These are phyloP conservation scores for Grapholita molesta DNA, from an alignment of 1,140 invertebrate genomes.

Conservation along the genomic window DNA sequence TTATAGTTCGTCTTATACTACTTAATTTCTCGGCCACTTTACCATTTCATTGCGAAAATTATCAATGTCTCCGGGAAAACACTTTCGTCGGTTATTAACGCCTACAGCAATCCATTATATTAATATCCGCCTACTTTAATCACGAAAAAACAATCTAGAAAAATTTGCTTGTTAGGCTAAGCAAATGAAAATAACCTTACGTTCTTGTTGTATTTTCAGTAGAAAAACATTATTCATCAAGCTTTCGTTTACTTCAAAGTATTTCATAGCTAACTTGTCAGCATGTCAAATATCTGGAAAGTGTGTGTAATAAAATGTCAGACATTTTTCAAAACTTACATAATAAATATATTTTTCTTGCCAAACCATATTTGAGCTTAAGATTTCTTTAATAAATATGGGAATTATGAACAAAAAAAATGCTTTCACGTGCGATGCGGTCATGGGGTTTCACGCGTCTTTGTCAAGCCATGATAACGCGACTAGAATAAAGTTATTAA, in stretches of 20 bases:
- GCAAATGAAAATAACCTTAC: background rate
- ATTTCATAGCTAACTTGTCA: background rate
- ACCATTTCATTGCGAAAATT: background rate
- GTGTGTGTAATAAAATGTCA: background rate
- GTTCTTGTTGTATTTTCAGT: background rate
- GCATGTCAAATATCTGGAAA: background rate
- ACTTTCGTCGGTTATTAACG: background rate
- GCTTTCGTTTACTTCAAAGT: background rate
- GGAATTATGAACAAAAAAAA: background rate
- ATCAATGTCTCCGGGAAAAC: background rate
- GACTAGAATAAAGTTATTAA: background rate
- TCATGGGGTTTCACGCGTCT: conserved; percentile 38
- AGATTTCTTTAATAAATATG: background rate
- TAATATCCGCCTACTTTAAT: background rate
- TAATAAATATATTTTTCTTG: background rate
- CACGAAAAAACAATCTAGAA: background rate
- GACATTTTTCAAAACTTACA: background rate
- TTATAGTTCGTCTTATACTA: background rate
- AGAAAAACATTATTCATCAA: background rate
- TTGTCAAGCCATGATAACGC: conserved; percentile 35
- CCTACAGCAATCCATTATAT: conserved; percentile 4
- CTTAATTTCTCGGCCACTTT: background rate
- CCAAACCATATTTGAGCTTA: background rate
- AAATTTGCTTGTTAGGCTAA: background rate
- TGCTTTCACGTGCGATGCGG: background rate